phyloP scores from a whole-genome alignment of 2,888 invertebrate species.

The Cryptocheilus praepositus region DNA sequence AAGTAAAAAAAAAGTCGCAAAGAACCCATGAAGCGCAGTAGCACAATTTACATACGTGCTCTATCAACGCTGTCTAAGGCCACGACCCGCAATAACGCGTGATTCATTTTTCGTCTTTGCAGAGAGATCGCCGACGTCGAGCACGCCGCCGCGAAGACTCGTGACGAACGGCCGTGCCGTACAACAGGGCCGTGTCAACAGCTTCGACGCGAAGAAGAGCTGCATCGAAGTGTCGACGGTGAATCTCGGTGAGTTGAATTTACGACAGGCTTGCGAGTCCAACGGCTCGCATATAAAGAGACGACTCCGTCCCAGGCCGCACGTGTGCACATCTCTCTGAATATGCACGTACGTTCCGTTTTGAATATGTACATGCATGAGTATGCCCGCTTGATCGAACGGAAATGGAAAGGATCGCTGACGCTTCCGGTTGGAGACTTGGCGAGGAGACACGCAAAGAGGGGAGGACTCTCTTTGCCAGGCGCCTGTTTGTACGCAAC shows the following conservation, averaged over 20 bases:
- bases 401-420: too few relatives aligned
- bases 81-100: too few relatives aligned
- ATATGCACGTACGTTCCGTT: too few relatives aligned
- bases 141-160: slow-evolving; percentile 65
- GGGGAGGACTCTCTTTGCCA: background rate
- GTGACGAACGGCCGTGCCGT: slow-evolving; percentile 62
- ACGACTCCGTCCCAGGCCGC: too few relatives aligned
- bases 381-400: too few relatives aligned
- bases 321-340: too few relatives aligned
- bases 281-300: background rate
- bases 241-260: slow-evolving; percentile 64
- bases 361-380: too few relatives aligned
- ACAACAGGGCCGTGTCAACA: slow-evolving; percentile 63
- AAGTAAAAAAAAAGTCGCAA: too few relatives aligned
- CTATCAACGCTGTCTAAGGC: too few relatives aligned
- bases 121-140: slow-evolving; percentile 68
- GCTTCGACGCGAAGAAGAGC: slow-evolving; percentile 65
- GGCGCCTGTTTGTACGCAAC: slow-evolving; percentile 30
- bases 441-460: background rate
- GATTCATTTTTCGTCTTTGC: slow-evolving; percentile 31
- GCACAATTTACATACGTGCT: too few relatives aligned
- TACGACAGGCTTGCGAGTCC: too few relatives aligned
- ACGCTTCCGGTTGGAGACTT: slow-evolving; percentile 45
- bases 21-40: too few relatives aligned
- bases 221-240: slow-evolving; percentile 63